These are phyloP conservation scores for Meliscaeva auricollis DNA, from an alignment of 2,888 invertebrate genomes.

Conservation along the genomic window DNA sequence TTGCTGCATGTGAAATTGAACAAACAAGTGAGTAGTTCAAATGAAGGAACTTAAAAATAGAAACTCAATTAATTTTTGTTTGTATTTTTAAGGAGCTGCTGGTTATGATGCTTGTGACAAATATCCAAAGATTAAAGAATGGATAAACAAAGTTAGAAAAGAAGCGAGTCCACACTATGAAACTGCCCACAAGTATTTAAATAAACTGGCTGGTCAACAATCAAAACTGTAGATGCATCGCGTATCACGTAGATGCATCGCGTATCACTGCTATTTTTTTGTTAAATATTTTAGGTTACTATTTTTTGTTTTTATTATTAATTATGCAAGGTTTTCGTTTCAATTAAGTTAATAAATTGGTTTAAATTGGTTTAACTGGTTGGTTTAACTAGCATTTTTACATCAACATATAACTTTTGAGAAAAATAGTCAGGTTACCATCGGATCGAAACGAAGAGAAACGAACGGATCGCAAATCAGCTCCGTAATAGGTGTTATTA, in stretches of 20 bases:
- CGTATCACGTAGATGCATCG: too few relatives aligned
- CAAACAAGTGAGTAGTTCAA: conserved; percentile 88
- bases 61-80: neutral
- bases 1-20: conserved; percentile 91
- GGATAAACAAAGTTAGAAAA: conserved; percentile 87
- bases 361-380: too few relatives aligned
- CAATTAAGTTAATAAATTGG: too few relatives aligned
- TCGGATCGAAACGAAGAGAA: too few relatives aligned
- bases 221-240: neutral
- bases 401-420: too few relatives aligned
- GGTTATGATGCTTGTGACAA: conserved; percentile 88
- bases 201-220: conserved; percentile 84
- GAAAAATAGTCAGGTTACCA: too few relatives aligned
- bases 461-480: too few relatives aligned
- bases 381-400: too few relatives aligned
- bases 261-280: neutral
- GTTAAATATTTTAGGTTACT: too few relatives aligned
- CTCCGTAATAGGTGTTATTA: too few relatives aligned
- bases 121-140: conserved; percentile 86
- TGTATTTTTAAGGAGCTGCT: conserved; percentile 86
- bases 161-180: conserved; percentile 88
- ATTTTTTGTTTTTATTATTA: neutral
- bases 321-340: too few relatives aligned
- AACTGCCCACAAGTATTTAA: conserved; percentile 86
- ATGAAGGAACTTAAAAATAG: too few relatives aligned